Percentiles rank a stretch among this genome's conserved stretches.
These are phyloP conservation scores for Drosophila monieri DNA, from an alignment of 2,888 invertebrate species.

Conservation along the genomic window DNA sequence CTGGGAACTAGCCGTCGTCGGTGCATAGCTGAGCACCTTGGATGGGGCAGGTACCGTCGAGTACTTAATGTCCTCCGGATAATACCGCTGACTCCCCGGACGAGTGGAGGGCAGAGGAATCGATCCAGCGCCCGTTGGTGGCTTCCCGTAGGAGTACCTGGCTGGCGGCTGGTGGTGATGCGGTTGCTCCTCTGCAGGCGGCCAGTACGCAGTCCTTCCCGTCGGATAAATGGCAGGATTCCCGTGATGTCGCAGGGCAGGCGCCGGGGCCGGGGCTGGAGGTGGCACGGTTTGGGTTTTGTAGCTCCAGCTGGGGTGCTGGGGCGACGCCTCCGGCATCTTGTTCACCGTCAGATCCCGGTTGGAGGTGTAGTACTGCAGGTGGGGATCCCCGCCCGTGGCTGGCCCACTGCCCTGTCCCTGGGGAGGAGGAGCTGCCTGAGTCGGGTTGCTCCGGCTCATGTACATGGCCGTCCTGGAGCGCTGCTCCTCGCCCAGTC, in stretches of 20 bases:
- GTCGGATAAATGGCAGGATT: constrained; percentile 37
- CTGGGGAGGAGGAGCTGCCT: constrained; percentile 41
- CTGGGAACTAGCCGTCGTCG: constrained; percentile 31
- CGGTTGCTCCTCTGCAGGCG: constrained; percentile 53
- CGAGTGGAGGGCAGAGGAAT: constrained; percentile 4
- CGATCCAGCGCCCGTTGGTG: not conserved
- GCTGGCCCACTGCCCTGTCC: constrained; percentile 43
- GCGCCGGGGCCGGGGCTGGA: constrained; percentile 46
- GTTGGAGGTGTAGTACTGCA: constrained; percentile 71
- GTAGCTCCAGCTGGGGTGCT: constrained; percentile 57
- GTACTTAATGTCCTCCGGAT: constrained; percentile 62
- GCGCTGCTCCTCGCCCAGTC: constrained; percentile 27
- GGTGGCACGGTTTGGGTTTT: constrained; percentile 42
- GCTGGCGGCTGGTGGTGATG: constrained; percentile 31
- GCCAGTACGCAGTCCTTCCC: constrained; percentile 55
- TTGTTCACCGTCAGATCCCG: constrained; percentile 60
- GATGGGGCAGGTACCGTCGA: constrained; percentile 40
- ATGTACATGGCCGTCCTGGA: constrained; percentile 48
- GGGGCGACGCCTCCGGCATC: constrained; percentile 38
- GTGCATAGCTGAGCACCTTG: constrained; percentile 46
- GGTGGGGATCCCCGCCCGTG: constrained; percentile 60
- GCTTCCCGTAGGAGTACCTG: constrained; percentile 26
- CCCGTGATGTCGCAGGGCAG: constrained; percentile 30
- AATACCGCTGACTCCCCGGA: constrained; percentile 39
- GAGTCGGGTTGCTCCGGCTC: constrained; percentile 30